Evolutionary conservation across 2,113 vertebrate species (phyloP).

Genomic region (Microcebus ravelobensis): DNA sequence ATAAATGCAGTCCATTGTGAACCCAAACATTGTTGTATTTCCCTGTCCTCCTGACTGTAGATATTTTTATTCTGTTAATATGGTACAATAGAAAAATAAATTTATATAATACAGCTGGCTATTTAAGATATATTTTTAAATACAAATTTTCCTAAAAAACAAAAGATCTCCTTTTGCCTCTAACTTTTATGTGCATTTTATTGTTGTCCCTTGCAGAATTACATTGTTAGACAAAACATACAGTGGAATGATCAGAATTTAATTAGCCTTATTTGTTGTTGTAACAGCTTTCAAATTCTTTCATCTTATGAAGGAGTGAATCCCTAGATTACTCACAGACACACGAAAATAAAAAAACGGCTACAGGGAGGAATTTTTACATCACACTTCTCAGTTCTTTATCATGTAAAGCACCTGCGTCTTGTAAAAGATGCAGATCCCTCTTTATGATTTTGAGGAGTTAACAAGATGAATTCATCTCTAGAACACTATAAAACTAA

Average conservation of each 20-base stretch:
- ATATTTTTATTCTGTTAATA: neutral
- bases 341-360: conserved; percentile 2
- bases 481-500: neutral
- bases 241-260: conserved; percentile 35
- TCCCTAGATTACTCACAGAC: conserved; percentile 35
- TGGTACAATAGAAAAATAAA: neutral
- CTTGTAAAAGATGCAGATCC: conserved; percentile 27
- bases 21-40: neutral
- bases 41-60: neutral
- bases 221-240: conserved; percentile 4
- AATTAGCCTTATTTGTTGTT: conserved; percentile 60
- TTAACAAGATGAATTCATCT: conserved; percentile 37
- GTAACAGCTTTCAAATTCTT: conserved; percentile 52
- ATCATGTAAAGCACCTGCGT: conserved; percentile 37
- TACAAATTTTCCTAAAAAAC: neutral
- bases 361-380: conserved; percentile 7
- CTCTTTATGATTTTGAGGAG: conserved; percentile 32
- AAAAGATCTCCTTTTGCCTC: neutral
- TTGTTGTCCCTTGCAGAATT: conserved; percentile 35
- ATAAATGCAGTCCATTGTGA: neutral
- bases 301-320: conserved; percentile 38
- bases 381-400: conserved; percentile 22
- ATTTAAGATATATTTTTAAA: neutral
- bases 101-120: neutral
- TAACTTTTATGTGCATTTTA: neutral